phyloP scores from a whole-genome alignment of 2,113 vertebrate genomes.

The Oryzias woworae region DNA sequence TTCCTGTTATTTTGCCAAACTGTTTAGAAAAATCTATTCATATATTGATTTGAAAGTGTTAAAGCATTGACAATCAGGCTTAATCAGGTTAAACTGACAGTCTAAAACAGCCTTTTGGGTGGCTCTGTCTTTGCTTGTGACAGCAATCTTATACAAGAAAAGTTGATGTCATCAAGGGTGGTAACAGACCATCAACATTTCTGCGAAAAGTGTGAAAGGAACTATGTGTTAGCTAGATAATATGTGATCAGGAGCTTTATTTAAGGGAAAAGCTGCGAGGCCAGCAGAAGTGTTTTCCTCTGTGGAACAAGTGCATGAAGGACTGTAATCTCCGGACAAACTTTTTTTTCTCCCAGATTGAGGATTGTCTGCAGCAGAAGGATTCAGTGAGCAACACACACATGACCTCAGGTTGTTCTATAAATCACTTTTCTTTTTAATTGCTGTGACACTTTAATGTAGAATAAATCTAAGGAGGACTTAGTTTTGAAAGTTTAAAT shows the following conservation, averaged over 20 bases:
- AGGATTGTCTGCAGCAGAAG: background rate
- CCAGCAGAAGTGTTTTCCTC: slow-evolving; percentile 7
- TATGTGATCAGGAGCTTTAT: slow-evolving; percentile 11
- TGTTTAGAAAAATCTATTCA: background rate
- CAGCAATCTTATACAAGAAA: background rate
- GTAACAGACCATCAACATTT: slow-evolving; percentile 12
- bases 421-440: background rate
- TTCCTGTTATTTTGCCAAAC: background rate
- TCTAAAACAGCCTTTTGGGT: background rate
- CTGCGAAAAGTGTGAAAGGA: slow-evolving; percentile 12
- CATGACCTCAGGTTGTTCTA: background rate
- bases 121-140: background rate
- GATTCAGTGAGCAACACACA: background rate
- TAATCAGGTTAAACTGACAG: background rate
- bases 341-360: background rate
- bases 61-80: background rate
- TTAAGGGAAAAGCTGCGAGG: slow-evolving; percentile 18
- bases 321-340: background rate
- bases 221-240: slow-evolving; percentile 4
- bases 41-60: background rate
- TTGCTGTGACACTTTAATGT: too few relatives aligned
- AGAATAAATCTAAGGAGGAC: too few relatives aligned
- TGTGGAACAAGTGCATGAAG: background rate
- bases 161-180: slow-evolving; percentile 11
- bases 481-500: background rate